A percentile compares a stretch with the other conserved stretches of the same genome.
Conservation (phyloP, 2,113 vertebrate genomes). For the Nothobranchius furzeri region DNA sequence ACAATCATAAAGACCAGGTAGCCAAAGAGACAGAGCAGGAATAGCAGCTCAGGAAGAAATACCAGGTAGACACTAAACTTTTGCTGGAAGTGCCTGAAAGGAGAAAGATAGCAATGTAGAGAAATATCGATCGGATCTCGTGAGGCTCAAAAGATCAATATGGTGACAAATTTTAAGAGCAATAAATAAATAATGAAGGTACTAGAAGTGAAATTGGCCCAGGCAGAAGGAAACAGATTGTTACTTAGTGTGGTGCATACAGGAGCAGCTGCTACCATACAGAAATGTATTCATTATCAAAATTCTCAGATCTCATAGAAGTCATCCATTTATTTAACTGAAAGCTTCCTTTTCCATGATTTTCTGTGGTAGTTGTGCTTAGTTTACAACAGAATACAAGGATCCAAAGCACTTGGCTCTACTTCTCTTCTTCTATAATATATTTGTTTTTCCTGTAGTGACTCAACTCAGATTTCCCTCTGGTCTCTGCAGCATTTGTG, state of each 20-base stretch:
- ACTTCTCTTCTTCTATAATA: no score
- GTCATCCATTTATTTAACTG: no score
- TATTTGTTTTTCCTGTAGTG: no score
- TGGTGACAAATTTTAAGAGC: neutral
- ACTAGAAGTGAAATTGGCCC: neutral
- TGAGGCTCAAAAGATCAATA: neutral
- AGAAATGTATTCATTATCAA: no score
- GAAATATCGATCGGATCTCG: neutral
- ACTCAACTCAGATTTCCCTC: neutral
- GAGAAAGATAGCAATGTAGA: neutral
- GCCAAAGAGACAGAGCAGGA: slow-evolving; percentile 93
- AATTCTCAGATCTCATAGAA: no score
- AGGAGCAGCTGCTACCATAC: no score
- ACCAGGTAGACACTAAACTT: slow-evolving; percentile 89
- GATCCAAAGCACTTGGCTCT: no score
- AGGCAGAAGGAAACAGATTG: neutral
- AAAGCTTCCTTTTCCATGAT: no score
- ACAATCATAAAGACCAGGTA: slow-evolving; percentile 95
- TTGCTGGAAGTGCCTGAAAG: slow-evolving; percentile 89
- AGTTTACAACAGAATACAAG: no score
- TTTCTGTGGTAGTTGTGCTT: no score
- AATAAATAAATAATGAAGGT: neutral
- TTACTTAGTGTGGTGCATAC: no score
- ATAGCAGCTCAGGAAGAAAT: slow-evolving; percentile 92
- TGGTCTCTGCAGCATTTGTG: neutral